Conservation (phyloP, 1,140 invertebrate genomes). For the Bombus fervidus region DNA sequence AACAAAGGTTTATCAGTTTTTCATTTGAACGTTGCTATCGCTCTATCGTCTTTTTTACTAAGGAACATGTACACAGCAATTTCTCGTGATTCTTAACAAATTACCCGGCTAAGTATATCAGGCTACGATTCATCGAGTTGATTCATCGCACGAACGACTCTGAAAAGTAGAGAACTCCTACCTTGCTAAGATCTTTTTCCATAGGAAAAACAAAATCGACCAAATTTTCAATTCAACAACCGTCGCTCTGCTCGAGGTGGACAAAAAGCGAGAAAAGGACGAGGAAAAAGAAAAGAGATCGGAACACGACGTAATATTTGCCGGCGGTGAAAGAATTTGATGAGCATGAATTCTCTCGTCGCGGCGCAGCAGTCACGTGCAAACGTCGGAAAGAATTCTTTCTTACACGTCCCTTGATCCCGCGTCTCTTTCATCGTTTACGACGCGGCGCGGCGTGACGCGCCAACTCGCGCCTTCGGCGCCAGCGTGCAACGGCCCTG, state of each 20-base stretch:
- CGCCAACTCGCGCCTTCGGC: conserved; percentile 2
- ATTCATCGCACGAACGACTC: not conserved
- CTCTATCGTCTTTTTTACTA: no score
- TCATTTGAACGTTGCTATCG: no score
- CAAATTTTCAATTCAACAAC: not conserved
- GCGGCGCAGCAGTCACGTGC: conserved; percentile 8
- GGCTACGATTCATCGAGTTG: no score
- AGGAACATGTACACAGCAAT: no score
- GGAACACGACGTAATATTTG: conserved; percentile 20
- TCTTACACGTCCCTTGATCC: conserved; percentile 21
- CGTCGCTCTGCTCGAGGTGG: no score
- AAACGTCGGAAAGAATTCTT: conserved; percentile 40
- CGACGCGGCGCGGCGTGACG: not conserved
- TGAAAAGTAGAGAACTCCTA: not conserved
- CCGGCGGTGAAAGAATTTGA: conserved; percentile 45
- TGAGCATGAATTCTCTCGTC: conserved; percentile 29
- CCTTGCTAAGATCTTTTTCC: not conserved
- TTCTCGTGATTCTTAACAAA: no score
- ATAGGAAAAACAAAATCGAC: not conserved
- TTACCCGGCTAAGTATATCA: no score
- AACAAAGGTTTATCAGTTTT: no score
- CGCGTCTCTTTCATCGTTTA: not conserved
- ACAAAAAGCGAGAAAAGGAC: not conserved
- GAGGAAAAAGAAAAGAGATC: not conserved
- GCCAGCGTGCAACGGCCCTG: conserved; percentile 60